Evolutionary conservation across 37 sponge, comb jelly and placozoan genomes (phyloP).

Genomic region (Sycon ciliatum): DNA sequence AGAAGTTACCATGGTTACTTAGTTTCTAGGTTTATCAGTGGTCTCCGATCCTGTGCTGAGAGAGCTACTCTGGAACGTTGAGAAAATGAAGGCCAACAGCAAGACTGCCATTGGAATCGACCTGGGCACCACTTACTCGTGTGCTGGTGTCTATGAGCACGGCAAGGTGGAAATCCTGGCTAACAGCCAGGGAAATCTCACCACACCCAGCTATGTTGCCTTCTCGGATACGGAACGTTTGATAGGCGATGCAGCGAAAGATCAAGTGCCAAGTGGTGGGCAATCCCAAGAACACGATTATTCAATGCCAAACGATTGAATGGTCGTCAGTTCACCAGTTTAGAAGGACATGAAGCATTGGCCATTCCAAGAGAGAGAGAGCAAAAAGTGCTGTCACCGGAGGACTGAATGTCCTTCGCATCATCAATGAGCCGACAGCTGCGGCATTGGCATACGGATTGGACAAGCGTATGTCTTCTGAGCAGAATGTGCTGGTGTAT

Average conservation of each 20-base stretch:
- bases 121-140: too few relatives aligned
- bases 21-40: too few relatives aligned
- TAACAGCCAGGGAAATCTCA: conserved; percentile 84
- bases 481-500: too few relatives aligned
- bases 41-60: too few relatives aligned
- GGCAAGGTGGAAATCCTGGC: conserved; percentile 86
- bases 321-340: conserved; percentile 59
- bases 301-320: conserved; percentile 92
- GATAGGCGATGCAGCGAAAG: conserved; percentile 75
- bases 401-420: too few relatives aligned
- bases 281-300: conserved; percentile 75
- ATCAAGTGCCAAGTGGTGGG: conserved; percentile 75
- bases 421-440: conserved; percentile 92
- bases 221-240: conserved; percentile 84
- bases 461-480: conserved; percentile 61
- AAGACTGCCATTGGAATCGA: too few relatives aligned
- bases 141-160: too few relatives aligned
- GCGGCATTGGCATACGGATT: conserved; percentile 92
- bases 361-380: conserved; percentile 82
- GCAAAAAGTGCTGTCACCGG: conserved; percentile 80
- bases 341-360: conserved; percentile 75
- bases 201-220: conserved; percentile 92
- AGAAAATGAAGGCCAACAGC: too few relatives aligned
- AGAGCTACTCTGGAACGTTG: too few relatives aligned
- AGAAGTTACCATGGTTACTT: too few relatives aligned